phyloP scores from a whole-genome alignment of 2,888 invertebrate genomes.

The Diadegma fenestrale region DNA sequence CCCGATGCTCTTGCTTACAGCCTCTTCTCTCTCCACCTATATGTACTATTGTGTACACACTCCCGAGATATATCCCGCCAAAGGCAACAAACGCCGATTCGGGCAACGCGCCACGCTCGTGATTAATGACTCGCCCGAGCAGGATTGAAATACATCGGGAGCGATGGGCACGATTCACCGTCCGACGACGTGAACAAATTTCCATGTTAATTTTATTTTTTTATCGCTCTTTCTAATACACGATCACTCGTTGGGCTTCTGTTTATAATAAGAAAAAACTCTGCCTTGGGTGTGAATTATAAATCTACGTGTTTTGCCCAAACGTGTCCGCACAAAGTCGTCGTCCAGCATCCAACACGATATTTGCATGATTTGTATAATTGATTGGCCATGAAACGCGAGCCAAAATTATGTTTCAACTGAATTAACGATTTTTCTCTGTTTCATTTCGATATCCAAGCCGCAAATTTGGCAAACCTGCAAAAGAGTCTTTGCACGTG shows the following conservation, averaged over 20 bases:
- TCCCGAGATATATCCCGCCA: conserved; percentile 54
- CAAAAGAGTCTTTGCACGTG: not conserved
- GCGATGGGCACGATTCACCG: conserved; percentile 69
- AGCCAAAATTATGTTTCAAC: not conserved
- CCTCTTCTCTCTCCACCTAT: conserved; percentile 64
- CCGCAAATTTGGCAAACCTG: not conserved
- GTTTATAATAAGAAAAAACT: not conserved
- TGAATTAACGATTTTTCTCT: not conserved
- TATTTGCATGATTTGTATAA: too few relatives aligned
- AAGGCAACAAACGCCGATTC: conserved; percentile 72
- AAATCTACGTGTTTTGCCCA: not conserved
- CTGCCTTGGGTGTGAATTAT: not conserved
- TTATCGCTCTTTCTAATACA: not conserved
- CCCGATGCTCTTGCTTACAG: conserved; percentile 64
- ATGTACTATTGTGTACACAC: conserved; percentile 51
- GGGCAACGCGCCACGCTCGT: conserved; percentile 75
- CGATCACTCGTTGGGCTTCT: not conserved
- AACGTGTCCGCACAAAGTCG: not conserved
- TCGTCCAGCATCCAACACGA: not conserved
- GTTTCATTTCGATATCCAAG: not conserved
- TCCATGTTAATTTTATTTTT: not conserved
- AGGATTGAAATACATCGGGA: conserved; percentile 64
- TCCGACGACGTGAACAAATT: conserved; percentile 31
- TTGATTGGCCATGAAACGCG: not conserved
- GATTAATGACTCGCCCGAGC: conserved; percentile 81